A percentile compares a stretch with the other conserved stretches of the same genome.
Conservation (phyloP, 2,113 vertebrate species). For the Ciconia stormi region DNA sequence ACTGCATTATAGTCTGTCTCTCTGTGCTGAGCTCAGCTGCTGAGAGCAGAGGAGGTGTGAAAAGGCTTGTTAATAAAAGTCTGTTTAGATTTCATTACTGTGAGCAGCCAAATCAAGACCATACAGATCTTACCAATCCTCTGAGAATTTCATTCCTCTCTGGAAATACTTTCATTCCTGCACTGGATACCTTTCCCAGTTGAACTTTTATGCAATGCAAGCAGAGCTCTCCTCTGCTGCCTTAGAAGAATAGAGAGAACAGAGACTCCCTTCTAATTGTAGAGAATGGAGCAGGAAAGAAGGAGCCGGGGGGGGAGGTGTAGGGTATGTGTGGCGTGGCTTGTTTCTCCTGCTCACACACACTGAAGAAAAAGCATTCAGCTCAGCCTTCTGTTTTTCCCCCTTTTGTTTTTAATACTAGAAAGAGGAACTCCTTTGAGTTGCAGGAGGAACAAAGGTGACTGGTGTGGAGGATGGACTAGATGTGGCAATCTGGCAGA, state of each 20-base stretch:
- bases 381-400: background rate
- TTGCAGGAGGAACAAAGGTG: background rate
- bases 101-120: conserved; percentile 10
- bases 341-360: background rate
- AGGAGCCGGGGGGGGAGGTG: background rate
- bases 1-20: background rate
- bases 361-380: background rate
- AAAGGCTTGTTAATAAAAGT: conserved; percentile 45
- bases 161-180: background rate
- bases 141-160: background rate
- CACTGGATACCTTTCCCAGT: background rate
- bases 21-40: conserved; percentile 55
- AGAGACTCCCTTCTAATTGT: background rate
- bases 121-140: background rate
- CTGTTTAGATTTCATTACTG: conserved; percentile 37
- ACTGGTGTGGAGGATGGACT: background rate
- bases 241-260: background rate
- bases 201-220: background rate
- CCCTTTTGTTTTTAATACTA: background rate
- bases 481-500: background rate
- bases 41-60: conserved; percentile 40
- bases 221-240: background rate
- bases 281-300: background rate
- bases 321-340: no score
- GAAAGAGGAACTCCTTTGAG: background rate